Conservation (phyloP, 1,140 invertebrate genomes). For the Drosophila punjabiensis region DNA sequence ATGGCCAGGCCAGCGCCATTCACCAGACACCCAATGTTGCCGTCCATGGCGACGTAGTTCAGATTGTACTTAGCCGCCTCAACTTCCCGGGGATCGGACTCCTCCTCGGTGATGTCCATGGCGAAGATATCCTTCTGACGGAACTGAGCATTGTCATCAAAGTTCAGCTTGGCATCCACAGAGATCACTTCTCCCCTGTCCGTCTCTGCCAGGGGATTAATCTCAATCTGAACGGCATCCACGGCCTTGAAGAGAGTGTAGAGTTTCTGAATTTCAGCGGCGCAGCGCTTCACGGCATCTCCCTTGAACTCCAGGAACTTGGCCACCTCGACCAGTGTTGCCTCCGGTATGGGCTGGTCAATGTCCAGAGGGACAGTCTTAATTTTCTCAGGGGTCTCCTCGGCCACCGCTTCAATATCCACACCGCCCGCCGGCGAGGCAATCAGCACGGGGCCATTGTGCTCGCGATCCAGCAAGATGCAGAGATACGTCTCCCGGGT, state of each 20-base stretch:
- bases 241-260: conserved; percentile 97
- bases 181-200: conserved; percentile 95
- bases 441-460: conserved; percentile 96
- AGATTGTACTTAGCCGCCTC: conserved; percentile 95
- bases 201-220: conserved; percentile 99
- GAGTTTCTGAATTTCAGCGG: conserved; percentile 95
- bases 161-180: conserved; percentile 99
- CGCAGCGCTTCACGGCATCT: conserved; percentile 89
- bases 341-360: conserved; percentile 91
- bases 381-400: conserved; percentile 96
- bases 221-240: conserved; percentile 99
- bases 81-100: conserved; percentile 95
- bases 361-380: conserved; percentile 97
- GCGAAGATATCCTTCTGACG: conserved; percentile 96
- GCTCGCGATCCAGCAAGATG: conserved; percentile 96
- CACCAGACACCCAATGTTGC: conserved; percentile 98
- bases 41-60: conserved; percentile 99
- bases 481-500: conserved; percentile 98
- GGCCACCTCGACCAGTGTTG: conserved; percentile 92
- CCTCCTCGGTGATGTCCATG: conserved; percentile 91
- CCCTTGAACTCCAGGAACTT: conserved; percentile 95
- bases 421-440: conserved; percentile 98
- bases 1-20: conserved; percentile 99
- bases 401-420: conserved; percentile 99
- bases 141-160: conserved; percentile 99